Percentiles rank a stretch among this genome's conserved stretches.
phyloP scores from a whole-genome alignment of 2,113 vertebrate species.

The Phrynocephalus versicolor region DNA sequence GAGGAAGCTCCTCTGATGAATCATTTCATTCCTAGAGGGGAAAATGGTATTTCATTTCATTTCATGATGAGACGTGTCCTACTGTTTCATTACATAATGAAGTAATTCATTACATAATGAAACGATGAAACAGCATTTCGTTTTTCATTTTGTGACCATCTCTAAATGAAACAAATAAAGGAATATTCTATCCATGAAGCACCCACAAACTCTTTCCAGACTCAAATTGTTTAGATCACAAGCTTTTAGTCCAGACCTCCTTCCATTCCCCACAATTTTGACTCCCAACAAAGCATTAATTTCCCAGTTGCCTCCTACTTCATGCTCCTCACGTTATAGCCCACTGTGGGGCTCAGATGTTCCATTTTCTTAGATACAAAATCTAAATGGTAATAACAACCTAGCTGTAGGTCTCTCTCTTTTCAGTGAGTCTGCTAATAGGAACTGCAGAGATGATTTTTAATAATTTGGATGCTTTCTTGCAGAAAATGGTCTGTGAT shows the following conservation, averaged over 20 bases:
- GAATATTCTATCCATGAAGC: too few relatives aligned
- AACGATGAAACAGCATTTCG: too few relatives aligned
- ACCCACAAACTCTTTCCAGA: too few relatives aligned
- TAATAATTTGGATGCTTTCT: background rate
- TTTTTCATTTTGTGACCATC: too few relatives aligned
- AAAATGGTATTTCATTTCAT: too few relatives aligned
- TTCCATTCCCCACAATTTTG: background rate
- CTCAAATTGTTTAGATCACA: background rate
- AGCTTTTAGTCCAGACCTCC: background rate
- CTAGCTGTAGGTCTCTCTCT: background rate
- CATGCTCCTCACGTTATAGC: background rate
- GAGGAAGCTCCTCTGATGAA: too few relatives aligned
- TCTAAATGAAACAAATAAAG: background rate
- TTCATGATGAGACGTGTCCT: too few relatives aligned
- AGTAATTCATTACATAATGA: too few relatives aligned
- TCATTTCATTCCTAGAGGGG: too few relatives aligned
- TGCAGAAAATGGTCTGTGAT: background rate
- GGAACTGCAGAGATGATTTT: conserved; percentile 1
- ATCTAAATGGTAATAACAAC: background rate
- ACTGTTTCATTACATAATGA: too few relatives aligned
- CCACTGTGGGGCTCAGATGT: background rate
- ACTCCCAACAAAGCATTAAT: background rate
- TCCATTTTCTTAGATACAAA: background rate
- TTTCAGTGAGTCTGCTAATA: background rate
- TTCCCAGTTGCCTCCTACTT: background rate